Evolutionary conservation across 1,140 invertebrate species (phyloP).

Genomic region (Phymastichus coffea): DNA sequence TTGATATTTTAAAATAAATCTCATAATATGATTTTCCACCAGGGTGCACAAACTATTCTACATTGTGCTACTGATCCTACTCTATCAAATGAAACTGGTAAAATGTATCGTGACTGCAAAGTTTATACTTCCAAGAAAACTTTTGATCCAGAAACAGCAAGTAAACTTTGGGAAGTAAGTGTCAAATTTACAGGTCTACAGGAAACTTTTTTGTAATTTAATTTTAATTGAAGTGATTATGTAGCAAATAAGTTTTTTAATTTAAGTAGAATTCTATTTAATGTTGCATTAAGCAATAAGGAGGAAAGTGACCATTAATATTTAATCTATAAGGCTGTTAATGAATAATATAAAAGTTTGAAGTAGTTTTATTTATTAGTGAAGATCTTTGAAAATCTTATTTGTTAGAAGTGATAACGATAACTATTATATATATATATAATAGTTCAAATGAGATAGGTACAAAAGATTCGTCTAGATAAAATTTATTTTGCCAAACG

Average conservation of each 20-base stretch:
- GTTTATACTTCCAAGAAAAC: constrained; percentile 64
- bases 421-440: too few species aligned
- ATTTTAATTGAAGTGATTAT: neutral
- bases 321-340: neutral
- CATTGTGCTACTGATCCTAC: constrained; percentile 71
- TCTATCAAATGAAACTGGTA: constrained; percentile 64
- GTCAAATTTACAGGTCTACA: constrained; percentile 54
- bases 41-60: constrained; percentile 76
- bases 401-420: too few species aligned
- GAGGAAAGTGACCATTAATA: neutral
- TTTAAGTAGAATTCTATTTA: neutral
- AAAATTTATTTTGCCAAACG: neutral
- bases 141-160: constrained; percentile 63
- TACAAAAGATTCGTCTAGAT: neutral
- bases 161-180: constrained; percentile 72
- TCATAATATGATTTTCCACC: constrained; percentile 57
- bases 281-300: neutral
- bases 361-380: neutral
- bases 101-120: constrained; percentile 73
- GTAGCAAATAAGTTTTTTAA: neutral
- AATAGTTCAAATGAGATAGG: too few species aligned
- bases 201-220: constrained; percentile 25
- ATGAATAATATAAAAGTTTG: neutral
- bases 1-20: constrained; percentile 67
- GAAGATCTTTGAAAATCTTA: too few species aligned